Conservation (phyloP, 2,797 vertebrate genomes). For the Ceyx erithaca region DNA sequence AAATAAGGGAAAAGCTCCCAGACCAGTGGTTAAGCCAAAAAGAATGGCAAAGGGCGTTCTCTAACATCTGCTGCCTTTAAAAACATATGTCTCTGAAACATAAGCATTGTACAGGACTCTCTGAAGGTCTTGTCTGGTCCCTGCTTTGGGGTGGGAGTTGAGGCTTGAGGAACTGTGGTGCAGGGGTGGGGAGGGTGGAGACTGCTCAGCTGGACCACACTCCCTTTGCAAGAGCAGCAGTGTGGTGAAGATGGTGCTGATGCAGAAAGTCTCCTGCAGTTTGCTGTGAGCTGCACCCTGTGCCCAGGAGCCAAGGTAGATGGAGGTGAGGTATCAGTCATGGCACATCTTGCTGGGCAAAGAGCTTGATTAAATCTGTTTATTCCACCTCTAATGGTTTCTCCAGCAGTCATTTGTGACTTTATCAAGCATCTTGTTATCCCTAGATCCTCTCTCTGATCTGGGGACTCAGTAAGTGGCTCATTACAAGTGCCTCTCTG, state of each 20-base stretch:
- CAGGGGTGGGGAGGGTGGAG: not conserved
- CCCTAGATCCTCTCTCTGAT: not conserved
- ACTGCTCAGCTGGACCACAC: not conserved
- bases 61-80: constrained; percentile 55
- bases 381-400: not conserved
- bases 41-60: not conserved
- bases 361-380: not conserved
- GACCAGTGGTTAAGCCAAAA: constrained; percentile 44
- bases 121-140: not conserved
- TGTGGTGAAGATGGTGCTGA: rapidly evolving
- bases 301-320: not conserved
- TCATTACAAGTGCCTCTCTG: not conserved
- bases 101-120: not conserved
- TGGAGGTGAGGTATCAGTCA: not conserved
- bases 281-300: rapidly evolving
- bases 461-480: rapidly evolving
- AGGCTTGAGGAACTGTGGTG: rapidly evolving
- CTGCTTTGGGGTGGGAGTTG: not conserved
- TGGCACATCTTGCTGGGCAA: not conserved
- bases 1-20: constrained; percentile 29
- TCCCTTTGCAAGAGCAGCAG: not conserved
- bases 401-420: not conserved
- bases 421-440: not conserved
- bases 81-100: constrained; percentile 33
- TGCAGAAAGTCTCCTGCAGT: not conserved